Evolutionary conservation across 2,888 invertebrate species (phyloP).

Genomic region (Caenorhabditis angaria): DNA sequence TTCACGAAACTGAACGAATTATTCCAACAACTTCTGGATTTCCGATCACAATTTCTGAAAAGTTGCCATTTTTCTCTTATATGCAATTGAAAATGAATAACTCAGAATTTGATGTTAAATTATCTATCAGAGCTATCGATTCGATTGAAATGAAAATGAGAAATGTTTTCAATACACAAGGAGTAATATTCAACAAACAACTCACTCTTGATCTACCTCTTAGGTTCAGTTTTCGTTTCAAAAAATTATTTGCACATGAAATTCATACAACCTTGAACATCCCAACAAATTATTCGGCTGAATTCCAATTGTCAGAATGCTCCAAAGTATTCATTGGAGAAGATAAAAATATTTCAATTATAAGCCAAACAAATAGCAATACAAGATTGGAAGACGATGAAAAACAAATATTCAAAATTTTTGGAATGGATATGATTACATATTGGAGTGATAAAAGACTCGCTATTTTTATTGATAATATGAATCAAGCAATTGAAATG

Average conservation of each 20-base stretch:
- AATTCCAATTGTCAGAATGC: conserved; percentile 23
- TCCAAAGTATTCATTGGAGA: conserved; percentile 18
- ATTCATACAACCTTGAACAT: conserved; percentile 8
- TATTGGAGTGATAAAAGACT: not conserved
- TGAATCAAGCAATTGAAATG: not conserved
- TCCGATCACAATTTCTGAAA: conserved; percentile 54
- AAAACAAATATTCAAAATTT: not conserved
- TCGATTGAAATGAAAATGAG: too few relatives aligned
- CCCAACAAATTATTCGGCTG: not conserved
- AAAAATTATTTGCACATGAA: conserved; percentile 46
- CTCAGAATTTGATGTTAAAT: conserved; percentile 27
- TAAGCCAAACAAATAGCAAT: too few relatives aligned
- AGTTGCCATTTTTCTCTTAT: conserved; percentile 48
- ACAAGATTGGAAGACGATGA: too few relatives aligned
- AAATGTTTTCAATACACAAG: too few relatives aligned
- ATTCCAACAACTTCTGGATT: conserved; percentile 64
- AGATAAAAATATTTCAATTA: not conserved
- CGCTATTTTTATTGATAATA: not conserved
- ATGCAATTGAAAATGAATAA: conserved; percentile 37
- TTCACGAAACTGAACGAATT: conserved; percentile 43
- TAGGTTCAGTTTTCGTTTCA: not conserved
- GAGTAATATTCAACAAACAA: conserved; percentile 47
- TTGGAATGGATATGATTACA: not conserved
- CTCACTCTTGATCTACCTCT: conserved; percentile 41
- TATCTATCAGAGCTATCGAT: conserved; percentile 29